Evolutionary conservation across 2,113 vertebrate genomes (phyloP).

Genomic region (Lanius collurio): DNA sequence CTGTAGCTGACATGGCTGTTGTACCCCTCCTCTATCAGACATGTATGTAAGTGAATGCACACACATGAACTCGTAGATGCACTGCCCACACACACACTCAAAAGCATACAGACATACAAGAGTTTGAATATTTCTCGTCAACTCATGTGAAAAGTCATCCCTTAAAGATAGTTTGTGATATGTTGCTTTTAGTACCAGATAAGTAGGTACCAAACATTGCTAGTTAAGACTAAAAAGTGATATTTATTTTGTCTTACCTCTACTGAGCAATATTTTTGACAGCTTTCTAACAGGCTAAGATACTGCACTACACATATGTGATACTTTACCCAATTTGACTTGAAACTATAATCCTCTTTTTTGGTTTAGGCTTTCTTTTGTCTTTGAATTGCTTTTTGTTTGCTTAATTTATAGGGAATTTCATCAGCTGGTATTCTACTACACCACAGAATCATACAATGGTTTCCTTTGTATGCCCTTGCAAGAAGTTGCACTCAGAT

Average conservation of each 20-base stretch:
- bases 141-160: background rate
- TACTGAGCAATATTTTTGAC: background rate
- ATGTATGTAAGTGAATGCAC: rapidly evolving
- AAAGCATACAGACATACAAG: background rate
- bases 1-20: background rate
- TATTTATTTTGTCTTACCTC: background rate
- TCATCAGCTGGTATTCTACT: background rate
- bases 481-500: background rate
- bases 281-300: background rate
- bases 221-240: background rate
- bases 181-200: background rate
- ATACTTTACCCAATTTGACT: background rate
- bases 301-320: background rate
- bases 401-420: background rate
- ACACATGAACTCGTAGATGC: no score
- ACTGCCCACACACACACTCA: background rate
- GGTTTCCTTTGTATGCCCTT: background rate
- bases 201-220: background rate
- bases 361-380: background rate
- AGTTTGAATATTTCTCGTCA: background rate
- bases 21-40: background rate
- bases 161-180: background rate
- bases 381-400: background rate
- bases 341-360: background rate
- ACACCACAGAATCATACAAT: background rate